phyloP scores from a whole-genome alignment of 2,113 vertebrate species.

The Alligator sinensis region DNA sequence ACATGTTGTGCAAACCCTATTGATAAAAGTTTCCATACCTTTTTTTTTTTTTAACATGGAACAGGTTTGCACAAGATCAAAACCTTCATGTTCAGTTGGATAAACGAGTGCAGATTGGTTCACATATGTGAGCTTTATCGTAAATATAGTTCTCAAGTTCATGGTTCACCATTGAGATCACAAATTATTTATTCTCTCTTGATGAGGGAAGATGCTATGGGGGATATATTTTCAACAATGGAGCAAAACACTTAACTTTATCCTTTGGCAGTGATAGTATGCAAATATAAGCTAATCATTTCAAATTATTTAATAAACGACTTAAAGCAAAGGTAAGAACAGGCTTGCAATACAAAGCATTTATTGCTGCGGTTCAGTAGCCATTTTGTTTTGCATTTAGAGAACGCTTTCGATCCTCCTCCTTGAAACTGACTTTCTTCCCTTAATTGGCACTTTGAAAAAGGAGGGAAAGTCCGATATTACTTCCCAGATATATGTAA shows the following conservation, averaged over 20 bases:
- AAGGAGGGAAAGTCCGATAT: background rate
- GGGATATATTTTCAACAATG: background rate
- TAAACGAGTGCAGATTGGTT: background rate
- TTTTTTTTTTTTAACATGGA: background rate
- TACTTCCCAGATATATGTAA: background rate
- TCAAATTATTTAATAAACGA: background rate
- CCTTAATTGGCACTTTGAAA: background rate
- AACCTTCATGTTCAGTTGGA: background rate
- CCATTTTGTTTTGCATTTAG: background rate
- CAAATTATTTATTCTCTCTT: background rate
- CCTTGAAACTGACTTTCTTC: background rate
- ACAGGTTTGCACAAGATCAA: background rate
- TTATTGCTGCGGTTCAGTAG: background rate
- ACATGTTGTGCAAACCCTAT: background rate
- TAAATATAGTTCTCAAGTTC: background rate
- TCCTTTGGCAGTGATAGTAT: background rate
- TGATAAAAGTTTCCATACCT: background rate
- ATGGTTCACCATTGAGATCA: background rate
- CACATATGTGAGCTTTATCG: background rate
- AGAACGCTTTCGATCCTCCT: background rate
- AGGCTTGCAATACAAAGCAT: background rate
- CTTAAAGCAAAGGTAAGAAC: background rate
- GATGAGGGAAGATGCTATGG: fast-evolving
- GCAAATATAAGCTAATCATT: background rate
- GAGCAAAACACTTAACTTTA: background rate